Conservation (phyloP, 2,113 vertebrate genomes). For the Atrichornis clamosus region DNA sequence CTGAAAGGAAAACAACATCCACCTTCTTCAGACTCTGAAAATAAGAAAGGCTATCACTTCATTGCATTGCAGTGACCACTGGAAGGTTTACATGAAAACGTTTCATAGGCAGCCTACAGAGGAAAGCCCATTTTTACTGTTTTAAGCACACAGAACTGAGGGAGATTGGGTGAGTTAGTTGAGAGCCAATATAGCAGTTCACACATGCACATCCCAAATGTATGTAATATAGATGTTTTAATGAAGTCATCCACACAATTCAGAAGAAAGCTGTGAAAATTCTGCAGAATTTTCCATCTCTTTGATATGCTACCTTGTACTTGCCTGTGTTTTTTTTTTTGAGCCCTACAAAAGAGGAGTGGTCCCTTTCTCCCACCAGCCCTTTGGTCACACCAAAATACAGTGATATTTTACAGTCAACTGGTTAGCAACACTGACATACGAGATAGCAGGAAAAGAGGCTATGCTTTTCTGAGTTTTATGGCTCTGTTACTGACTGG, state of each 20-base stretch:
- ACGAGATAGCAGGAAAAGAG: not conserved
- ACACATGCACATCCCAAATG: not conserved
- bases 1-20: not conserved
- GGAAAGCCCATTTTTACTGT: not conserved
- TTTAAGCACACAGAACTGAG: not conserved
- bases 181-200: not conserved
- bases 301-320: not conserved
- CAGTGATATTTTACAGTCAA: not conserved
- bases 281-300: not conserved
- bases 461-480: not conserved
- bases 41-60: not conserved
- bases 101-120: not conserved
- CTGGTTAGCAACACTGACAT: not conserved
- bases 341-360: not conserved
- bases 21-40: not conserved
- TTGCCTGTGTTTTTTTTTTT: not conserved
- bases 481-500: not conserved
- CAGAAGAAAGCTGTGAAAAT: not conserved
- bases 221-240: not conserved
- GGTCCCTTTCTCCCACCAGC: not conserved
- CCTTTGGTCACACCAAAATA: not conserved
- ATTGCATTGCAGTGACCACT: not conserved
- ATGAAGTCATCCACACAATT: not conserved
- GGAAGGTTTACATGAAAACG: not conserved
- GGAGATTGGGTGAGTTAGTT: accelerated